These are phyloP conservation scores for Acrossocheilus wenchowensis DNA, from an alignment of 2,797 vertebrate genomes.

Conservation along the genomic window DNA sequence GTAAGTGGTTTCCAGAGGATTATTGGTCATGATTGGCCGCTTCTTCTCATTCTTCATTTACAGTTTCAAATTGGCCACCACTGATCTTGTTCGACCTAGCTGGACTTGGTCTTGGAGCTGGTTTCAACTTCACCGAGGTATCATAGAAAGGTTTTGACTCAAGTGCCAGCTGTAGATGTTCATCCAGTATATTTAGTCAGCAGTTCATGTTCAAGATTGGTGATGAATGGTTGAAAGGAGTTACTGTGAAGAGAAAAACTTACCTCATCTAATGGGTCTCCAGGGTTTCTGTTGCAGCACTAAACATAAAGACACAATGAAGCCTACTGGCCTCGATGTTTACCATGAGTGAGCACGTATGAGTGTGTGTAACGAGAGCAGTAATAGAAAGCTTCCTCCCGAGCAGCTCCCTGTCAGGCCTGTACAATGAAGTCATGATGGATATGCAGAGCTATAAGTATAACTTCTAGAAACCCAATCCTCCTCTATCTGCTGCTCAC, in stretches of 20 bases:
- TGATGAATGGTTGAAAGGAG: neutral
- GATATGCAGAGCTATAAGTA: slow-evolving; percentile 40
- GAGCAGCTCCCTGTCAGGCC: slow-evolving; percentile 9
- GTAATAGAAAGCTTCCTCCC: slow-evolving; percentile 22
- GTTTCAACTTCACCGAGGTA: neutral
- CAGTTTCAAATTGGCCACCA: slow-evolving; percentile 4
- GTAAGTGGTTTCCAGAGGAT: slow-evolving; percentile 6
- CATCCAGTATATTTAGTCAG: neutral
- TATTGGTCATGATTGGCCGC: neutral
- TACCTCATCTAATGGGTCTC: neutral
- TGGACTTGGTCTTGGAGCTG: neutral
- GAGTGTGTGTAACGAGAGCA: slow-evolving; percentile 31
- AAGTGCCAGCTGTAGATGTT: neutral
- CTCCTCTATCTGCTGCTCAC: slow-evolving; percentile 22
- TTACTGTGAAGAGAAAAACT: neutral
- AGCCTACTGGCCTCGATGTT: slow-evolving; percentile 2
- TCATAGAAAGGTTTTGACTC: neutral
- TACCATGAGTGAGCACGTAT: slow-evolving; percentile 17
- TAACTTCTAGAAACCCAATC: slow-evolving; percentile 48
- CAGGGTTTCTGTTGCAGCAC: neutral
- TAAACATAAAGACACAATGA: slow-evolving; percentile 18
- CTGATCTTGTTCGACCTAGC: neutral
- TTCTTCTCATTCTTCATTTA: slow-evolving; percentile 22
- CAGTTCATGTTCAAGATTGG: neutral
- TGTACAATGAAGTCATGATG: slow-evolving; percentile 47